A percentile compares a stretch with the other conserved stretches of the same genome.
These are phyloP conservation scores for Stenotaenia linearis DNA, from an alignment of 2,888 invertebrate species.

Conservation along the genomic window DNA sequence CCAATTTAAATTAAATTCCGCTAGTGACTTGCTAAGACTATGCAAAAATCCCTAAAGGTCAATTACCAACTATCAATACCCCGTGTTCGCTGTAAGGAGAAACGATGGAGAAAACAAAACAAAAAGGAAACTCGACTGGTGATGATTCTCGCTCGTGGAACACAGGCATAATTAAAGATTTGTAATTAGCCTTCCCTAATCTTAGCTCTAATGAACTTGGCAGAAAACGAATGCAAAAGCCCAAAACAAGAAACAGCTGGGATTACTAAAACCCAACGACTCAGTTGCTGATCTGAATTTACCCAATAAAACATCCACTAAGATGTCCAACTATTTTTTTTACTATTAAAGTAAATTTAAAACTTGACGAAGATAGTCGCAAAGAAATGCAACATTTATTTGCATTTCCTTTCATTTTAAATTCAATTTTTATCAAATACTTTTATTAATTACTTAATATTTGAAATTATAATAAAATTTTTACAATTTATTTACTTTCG, in stretches of 20 bases:
- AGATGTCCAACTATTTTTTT: neutral
- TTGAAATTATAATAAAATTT: too few species aligned
- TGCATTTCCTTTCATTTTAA: too few species aligned
- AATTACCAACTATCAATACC: conserved; percentile 10
- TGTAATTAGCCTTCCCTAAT: conserved; percentile 19
- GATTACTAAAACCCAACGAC: conserved; percentile 19
- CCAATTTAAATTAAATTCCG: neutral
- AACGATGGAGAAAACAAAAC: neutral
- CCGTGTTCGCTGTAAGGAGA: neutral
- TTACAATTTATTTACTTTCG: too few species aligned
- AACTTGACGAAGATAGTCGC: neutral
- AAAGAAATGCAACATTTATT: neutral
- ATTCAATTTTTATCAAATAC: too few species aligned
- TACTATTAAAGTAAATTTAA: neutral
- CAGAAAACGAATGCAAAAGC: conserved; percentile 12
- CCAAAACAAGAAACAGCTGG: conserved; percentile 15
- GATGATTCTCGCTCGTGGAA: conserved; percentile 6
- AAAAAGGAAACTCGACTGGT: neutral
- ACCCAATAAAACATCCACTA: neutral
- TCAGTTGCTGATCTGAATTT: conserved; percentile 8
- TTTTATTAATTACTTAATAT: too few species aligned
- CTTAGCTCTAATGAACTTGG: conserved; percentile 11
- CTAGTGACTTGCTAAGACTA: neutral
- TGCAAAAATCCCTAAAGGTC: neutral
- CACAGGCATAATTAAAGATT: conserved; percentile 15